phyloP scores from a whole-genome alignment of 2,888 invertebrate species.

The Drosophila subsilvestris region DNA sequence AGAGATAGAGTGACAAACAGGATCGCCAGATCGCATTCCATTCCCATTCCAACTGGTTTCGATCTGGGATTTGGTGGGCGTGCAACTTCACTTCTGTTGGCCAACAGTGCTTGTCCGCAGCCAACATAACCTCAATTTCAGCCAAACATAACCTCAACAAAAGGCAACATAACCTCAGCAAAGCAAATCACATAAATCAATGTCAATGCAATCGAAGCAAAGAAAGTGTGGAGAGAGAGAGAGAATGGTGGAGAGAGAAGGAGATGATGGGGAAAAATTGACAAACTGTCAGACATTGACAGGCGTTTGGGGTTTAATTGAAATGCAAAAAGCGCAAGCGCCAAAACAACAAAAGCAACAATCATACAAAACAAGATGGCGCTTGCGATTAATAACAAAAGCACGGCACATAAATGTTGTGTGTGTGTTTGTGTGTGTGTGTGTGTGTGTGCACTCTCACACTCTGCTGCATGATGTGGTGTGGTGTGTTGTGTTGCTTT shows the following conservation, averaged over 20 bases:
- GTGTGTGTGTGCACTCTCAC: slow-evolving; percentile 6
- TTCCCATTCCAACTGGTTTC: slow-evolving; percentile 32
- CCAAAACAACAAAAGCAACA: slow-evolving; percentile 60
- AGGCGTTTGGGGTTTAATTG: slow-evolving; percentile 76
- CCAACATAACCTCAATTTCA: slow-evolving; percentile 18
- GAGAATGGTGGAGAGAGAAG: not conserved
- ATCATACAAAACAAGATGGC: slow-evolving; percentile 68
- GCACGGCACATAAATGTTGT: slow-evolving; percentile 14
- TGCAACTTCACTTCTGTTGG: slow-evolving; percentile 36
- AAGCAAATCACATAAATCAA: slow-evolving; percentile 62
- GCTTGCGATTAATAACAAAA: slow-evolving; percentile 70
- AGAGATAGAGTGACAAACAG: slow-evolving; percentile 12
- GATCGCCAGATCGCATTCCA: slow-evolving; percentile 48
- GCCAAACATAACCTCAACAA: slow-evolving; percentile 26
- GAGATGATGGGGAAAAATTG: slow-evolving; percentile 53
- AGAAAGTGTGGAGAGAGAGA: not conserved
- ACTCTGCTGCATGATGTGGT: slow-evolving; percentile 8
- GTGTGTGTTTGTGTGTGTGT: not conserved
- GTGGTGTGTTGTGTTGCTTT: slow-evolving; percentile 3
- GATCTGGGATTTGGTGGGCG: slow-evolving; percentile 10
- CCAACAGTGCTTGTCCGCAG: slow-evolving; percentile 13
- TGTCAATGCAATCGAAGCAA: slow-evolving; percentile 33
- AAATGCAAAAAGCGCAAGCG: slow-evolving; percentile 81
- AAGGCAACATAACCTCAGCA: slow-evolving; percentile 28
- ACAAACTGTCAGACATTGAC: slow-evolving; percentile 79